Base-by-base conservation (phyloP, 1,140 invertebrate species). In the Drosophila arizonae region DNA sequence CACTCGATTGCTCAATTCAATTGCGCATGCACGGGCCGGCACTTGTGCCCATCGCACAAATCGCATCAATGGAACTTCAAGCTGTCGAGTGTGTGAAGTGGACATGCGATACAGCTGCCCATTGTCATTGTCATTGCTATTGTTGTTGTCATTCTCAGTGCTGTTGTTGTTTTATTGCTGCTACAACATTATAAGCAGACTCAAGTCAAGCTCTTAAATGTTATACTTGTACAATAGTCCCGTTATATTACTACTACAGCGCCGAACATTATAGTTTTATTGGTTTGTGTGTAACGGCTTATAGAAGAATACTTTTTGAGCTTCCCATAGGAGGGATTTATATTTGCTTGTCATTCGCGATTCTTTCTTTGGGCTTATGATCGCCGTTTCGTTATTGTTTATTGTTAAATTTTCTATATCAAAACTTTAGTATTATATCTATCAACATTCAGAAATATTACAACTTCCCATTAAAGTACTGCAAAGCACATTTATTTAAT, bases 61-160 rank as follows among this genome's bases (percentile, higher is more conserved):
- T 48, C 30, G 55, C 48, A 48, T 67, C 45, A n/a, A 43, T 70
- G 26, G 33, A 67, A 56, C 61, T 67, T 60, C 33, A 60, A 36
- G 39, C 33, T 60, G 65, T 58, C 52, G 41, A 65, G 21, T 65
- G 26, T 43, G 26, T 60, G 57, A 54, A 69, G 39, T 61, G 46
- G 26, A 39, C 43, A 60, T 48, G 28, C 41, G 45, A 48, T 60
- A 50, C 46, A 24, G 43, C 56, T 17, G 43, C 28, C 57, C 57
- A 45, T 58, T 58, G 39, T 58, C 26, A 28, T 45, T 57, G 21
- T 57, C 56, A 60, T 60, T 56, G 10, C 43, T 36, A 9, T 45
- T 28, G 52, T 39, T n/a, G 0, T 55, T 39, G 33, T 55, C 21
- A 4, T 55, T 39, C 17, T 55, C 21, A 4, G 21, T 43, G 28